Conservation (phyloP, 2,888 invertebrate genomes). For the Microctonus aethiopoides region DNA sequence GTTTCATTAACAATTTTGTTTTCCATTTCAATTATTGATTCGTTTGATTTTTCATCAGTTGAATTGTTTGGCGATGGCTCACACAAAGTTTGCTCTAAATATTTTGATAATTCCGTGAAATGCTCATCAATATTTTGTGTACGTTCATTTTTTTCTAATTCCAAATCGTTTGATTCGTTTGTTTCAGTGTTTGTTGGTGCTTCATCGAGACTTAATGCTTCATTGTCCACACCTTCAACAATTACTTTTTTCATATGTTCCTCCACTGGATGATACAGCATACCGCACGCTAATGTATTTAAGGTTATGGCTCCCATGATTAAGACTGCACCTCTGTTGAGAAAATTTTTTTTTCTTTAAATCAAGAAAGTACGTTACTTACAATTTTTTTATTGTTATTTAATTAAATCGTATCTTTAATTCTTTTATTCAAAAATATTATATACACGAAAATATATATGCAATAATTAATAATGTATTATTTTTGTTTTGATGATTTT, state of each 20-base stretch:
- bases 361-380: too few species aligned
- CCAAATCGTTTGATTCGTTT: slow-evolving; percentile 9
- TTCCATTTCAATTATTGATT: slow-evolving; percentile 18
- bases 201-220: slow-evolving; percentile 56
- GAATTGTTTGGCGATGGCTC: slow-evolving; percentile 6
- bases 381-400: too few species aligned
- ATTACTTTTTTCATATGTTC: slow-evolving; percentile 77
- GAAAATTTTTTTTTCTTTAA: too few species aligned
- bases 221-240: slow-evolving; percentile 63
- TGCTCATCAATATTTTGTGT: slow-evolving; percentile 75
- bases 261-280: slow-evolving; percentile 86
- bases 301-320: slow-evolving; percentile 84
- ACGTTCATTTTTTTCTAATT: slow-evolving; percentile 73
- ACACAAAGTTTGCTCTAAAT: slow-evolving; percentile 70
- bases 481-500: too few species aligned
- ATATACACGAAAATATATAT: too few species aligned
- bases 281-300: slow-evolving; percentile 83
- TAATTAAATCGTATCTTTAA: too few species aligned
- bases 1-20: slow-evolving; percentile 16
- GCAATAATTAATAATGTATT: too few species aligned
- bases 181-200: slow-evolving; percentile 31
- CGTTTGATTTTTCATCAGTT: slow-evolving; percentile 44
- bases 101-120: slow-evolving; percentile 77
- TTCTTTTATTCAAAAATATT: too few species aligned
- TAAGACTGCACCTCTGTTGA: slow-evolving; percentile 78